phyloP scores from a whole-genome alignment of 2,888 invertebrate genomes.

The Parasteatoda lunata region DNA sequence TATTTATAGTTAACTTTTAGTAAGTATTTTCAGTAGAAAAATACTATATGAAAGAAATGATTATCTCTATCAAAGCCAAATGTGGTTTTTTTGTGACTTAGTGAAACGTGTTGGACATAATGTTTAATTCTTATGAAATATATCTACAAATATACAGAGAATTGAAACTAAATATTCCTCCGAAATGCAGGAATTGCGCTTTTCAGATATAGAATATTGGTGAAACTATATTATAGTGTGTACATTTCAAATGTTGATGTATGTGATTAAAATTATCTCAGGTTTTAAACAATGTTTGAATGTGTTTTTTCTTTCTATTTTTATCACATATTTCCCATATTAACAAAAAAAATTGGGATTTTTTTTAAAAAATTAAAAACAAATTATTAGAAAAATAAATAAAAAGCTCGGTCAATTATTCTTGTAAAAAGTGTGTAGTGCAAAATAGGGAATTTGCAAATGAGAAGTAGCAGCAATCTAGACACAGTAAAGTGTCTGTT shows the following conservation, averaged over 20 bases:
- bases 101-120: not conserved
- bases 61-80: slow-evolving; percentile 46
- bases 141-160: slow-evolving; percentile 26
- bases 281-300: slow-evolving; percentile 39
- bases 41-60: slow-evolving; percentile 32
- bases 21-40: slow-evolving; percentile 21
- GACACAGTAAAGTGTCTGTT: too few relatives aligned
- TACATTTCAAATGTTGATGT: slow-evolving; percentile 65
- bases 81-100: slow-evolving; percentile 37
- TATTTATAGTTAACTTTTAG: slow-evolving; percentile 53
- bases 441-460: too few relatives aligned
- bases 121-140: slow-evolving; percentile 20
- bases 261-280: slow-evolving; percentile 65
- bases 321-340: too few relatives aligned
- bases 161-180: slow-evolving; percentile 39
- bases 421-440: too few relatives aligned
- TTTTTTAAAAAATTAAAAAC: too few relatives aligned
- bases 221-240: slow-evolving; percentile 50
- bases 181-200: slow-evolving; percentile 37
- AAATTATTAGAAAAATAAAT: too few relatives aligned
- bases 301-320: too few relatives aligned
- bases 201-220: slow-evolving; percentile 49
- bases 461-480: too few relatives aligned
- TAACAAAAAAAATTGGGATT: too few relatives aligned
- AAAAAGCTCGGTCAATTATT: too few relatives aligned